Base-by-base conservation (phyloP, 1,140 invertebrate genomes). In the Melitaea cinxia region DNA sequence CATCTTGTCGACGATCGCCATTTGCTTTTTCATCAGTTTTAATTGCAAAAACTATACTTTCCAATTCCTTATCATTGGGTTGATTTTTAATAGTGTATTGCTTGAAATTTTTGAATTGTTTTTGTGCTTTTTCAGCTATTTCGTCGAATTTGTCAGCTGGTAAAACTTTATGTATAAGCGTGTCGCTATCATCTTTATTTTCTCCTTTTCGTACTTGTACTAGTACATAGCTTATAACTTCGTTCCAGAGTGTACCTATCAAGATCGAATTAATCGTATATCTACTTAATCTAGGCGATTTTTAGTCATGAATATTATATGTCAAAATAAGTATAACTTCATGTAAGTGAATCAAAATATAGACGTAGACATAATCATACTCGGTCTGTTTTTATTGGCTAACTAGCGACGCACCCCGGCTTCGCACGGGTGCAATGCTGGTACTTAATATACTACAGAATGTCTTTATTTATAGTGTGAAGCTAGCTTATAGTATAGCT, bases 131-230 rank as follows among this genome's bases (percentile, higher is more conserved):
- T n/a, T 68, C 33, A 1, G 64, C 53, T 14, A 67, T 52, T 26
- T 71, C 39, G 3, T 65, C 50, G 15, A 54, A 39, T 60, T 59
- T 72, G 1, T 66, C 42, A 0, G 52, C 7, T 4, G 71, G 72
- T 0, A 77, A 54, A 0, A 73, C 72, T 66, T 78, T 82, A 15
- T 81, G 73, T 6, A 81, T 76, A 0, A 80, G 24, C 2, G 77
- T 72, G 28, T 83, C 79, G 0, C 78, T 69, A 17, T 80, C 72
- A 0, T 75, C 69, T 0, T 72, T 52, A 23, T 81, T 80, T 2
- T 72, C 66, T 1, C 66, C 63, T 21, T 81, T 80, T 0, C 73
- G 57, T 0, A 80, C 72, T 77, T 83, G 73, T 0, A 78, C 58
- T 1, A 81, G 59, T 1, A 78, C 68, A 54, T 75, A 80, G 4